phyloP scores from a whole-genome alignment of 2,113 vertebrate genomes.

The Amia ocellicauda region DNA sequence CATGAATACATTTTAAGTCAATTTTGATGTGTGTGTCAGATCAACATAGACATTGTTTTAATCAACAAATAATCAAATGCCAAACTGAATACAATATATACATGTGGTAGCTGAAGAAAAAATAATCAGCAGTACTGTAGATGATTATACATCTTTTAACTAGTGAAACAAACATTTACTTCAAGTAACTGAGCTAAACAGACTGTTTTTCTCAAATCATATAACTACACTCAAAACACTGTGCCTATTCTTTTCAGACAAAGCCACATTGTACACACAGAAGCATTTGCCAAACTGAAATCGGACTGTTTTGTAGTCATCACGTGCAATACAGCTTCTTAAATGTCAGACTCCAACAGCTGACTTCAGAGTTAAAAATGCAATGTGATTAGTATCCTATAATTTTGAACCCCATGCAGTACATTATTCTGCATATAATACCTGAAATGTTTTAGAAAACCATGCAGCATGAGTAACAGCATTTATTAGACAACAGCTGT shows the following conservation, averaged over 20 bases:
- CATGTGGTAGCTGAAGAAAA: no score
- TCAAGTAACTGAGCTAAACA: conserved; percentile 26
- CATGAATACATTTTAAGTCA: no score
- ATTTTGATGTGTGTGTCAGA: no score
- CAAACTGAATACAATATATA: no score
- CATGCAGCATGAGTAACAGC: no score
- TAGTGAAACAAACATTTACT: conserved; percentile 39
- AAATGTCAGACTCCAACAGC: conserved; percentile 13
- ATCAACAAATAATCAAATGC: no score
- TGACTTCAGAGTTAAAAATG: neutral
- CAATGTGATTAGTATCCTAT: neutral
- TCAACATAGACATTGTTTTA: no score
- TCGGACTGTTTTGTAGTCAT: conserved; percentile 40
- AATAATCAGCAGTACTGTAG: no score
- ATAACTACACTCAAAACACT: conserved; percentile 42
- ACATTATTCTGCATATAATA: no score
- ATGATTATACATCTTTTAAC: neutral
- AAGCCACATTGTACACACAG: conserved; percentile 51
- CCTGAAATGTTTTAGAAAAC: no score
- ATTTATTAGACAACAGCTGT: no score
- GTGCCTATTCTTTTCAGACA: conserved; percentile 56
- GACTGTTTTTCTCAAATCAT: conserved; percentile 7
- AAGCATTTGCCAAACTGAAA: conserved; percentile 42
- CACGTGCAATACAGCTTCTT: conserved; percentile 29
- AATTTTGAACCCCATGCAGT: neutral